Conservation (phyloP, 2,888 invertebrate genomes). For the Eucera pruinosa region DNA sequence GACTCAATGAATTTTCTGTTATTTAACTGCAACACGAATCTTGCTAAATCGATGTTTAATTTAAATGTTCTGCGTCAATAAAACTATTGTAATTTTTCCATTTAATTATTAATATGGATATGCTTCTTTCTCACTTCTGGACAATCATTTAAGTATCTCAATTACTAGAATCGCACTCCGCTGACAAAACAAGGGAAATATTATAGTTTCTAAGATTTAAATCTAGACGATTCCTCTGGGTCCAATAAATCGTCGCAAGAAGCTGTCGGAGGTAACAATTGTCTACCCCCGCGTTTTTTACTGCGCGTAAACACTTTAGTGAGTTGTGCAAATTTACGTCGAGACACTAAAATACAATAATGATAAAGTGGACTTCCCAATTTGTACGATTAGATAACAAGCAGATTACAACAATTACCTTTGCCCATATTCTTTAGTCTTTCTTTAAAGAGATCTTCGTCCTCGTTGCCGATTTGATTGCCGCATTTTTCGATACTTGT, state of each 20-base stretch:
- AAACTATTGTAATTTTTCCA: conserved; percentile 23
- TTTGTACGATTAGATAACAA: neutral
- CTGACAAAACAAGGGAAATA: conserved; percentile 6
- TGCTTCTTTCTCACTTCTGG: conserved; percentile 52
- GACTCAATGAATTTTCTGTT: conserved; percentile 22
- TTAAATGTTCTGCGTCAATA: conserved; percentile 29
- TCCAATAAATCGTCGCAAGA: conserved; percentile 82
- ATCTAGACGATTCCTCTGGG: conserved; percentile 81
- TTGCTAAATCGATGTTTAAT: conserved; percentile 46
- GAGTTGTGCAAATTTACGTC: conserved; percentile 92
- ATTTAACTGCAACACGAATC: conserved; percentile 26
- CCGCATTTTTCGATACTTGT: conserved; percentile 73
- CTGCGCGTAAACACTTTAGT: conserved; percentile 90
- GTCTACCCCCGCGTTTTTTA: conserved; percentile 81
- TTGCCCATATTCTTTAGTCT: conserved; percentile 93
- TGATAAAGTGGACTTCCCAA: conserved; percentile 2
- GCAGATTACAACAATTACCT: conserved; percentile 82
- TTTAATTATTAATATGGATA: conserved; percentile 58
- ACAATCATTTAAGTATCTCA: conserved; percentile 52
- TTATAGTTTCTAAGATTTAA: conserved; percentile 71
- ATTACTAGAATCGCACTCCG: conserved; percentile 34
- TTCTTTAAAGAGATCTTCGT: conserved; percentile 91
- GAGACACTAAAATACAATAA: conserved; percentile 86
- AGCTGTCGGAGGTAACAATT: conserved; percentile 82
- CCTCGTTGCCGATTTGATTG: conserved; percentile 84